Evolutionary conservation across 2,888 invertebrate genomes (phyloP).

Genomic region (Drosophila subsilvestris): DNA sequence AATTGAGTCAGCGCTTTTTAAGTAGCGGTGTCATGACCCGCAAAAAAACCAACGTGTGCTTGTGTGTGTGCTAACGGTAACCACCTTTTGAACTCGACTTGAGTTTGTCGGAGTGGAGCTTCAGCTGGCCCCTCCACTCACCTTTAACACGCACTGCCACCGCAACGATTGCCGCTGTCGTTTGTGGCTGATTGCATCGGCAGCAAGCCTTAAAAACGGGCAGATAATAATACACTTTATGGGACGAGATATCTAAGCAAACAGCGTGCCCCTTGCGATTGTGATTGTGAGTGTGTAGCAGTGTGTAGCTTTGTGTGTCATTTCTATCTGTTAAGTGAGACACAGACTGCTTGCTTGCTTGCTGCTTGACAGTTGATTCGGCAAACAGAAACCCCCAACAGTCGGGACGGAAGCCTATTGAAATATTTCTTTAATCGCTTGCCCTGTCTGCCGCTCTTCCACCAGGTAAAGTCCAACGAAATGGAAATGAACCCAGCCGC

Average conservation of each 20-base stretch:
- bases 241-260: constrained; percentile 42
- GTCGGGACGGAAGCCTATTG: constrained; percentile 15
- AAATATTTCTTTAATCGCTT: constrained; percentile 3
- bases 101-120: neutral
- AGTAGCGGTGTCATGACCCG: neutral
- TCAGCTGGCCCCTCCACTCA: constrained; percentile 1
- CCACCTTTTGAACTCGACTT: neutral
- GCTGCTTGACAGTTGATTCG: constrained; percentile 40
- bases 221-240: constrained; percentile 41
- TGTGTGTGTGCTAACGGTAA: neutral
- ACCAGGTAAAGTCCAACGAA: constrained; percentile 25
- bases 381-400: constrained; percentile 31
- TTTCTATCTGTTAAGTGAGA: constrained; percentile 45
- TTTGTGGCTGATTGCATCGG: constrained; percentile 27
- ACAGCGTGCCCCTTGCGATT: constrained; percentile 10
- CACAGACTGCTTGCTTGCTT: constrained; percentile 4
- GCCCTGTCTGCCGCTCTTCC: neutral
- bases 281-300: constrained; percentile 4
- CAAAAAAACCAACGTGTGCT: neutral
- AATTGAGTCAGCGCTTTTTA: neutral
- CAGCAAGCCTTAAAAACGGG: constrained; percentile 28
- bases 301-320: constrained; percentile 29
- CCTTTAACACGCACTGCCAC: constrained; percentile 38
- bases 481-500: constrained; percentile 35
- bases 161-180: neutral